A percentile compares a stretch with the other conserved stretches of the same genome.
Conservation (phyloP, 2,113 vertebrate species). For the Caloenas nicobarica region DNA sequence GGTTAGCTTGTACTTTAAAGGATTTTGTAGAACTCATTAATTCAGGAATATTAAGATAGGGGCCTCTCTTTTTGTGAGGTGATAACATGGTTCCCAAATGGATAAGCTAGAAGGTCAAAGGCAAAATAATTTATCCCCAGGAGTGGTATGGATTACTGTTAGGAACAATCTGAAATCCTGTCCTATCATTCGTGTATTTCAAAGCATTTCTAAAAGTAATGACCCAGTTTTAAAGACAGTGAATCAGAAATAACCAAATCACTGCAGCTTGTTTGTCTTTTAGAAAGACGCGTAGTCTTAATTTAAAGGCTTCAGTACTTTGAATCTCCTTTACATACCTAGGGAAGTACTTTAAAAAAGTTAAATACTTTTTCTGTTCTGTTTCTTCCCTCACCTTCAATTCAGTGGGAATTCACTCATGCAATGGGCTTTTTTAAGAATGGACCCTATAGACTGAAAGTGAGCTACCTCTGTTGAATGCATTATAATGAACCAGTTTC, state of each 20-base stretch:
- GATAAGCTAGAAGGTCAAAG: neutral
- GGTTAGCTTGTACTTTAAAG: neutral
- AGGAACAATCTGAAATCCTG: neutral
- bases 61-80: neutral
- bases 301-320: neutral
- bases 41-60: slow-evolving; percentile 8
- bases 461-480: neutral
- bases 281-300: neutral
- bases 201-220: neutral
- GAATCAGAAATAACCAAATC: neutral
- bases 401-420: neutral
- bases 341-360: neutral
- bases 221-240: neutral
- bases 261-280: neutral
- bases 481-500: neutral
- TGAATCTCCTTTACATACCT: neutral
- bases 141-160: neutral
- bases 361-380: neutral
- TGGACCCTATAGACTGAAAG: neutral
- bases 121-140: neutral
- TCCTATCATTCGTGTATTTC: neutral
- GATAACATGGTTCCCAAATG: neutral
- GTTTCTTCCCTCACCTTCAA: neutral
- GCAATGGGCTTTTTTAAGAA: neutral
- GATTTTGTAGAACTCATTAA: slow-evolving; percentile 18